Conservation (phyloP, 2,113 vertebrate species). For the Catharus minimus region DNA sequence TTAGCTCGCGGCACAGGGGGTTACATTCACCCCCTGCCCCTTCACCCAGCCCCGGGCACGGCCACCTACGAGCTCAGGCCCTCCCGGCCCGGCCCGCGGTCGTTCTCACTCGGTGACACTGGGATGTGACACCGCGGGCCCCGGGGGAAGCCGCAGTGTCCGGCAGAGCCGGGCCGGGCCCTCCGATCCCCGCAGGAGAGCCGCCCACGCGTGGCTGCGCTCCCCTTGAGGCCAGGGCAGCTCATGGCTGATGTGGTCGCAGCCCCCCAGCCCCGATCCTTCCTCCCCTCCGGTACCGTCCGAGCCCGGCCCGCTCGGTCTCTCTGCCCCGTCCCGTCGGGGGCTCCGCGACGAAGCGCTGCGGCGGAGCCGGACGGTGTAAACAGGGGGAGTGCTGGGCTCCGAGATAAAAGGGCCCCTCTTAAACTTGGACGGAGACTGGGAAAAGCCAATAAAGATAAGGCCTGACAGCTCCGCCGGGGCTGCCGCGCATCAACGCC, state of each 20-base stretch:
- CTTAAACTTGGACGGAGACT: slow-evolving; percentile 83
- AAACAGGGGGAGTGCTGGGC: slow-evolving; percentile 82
- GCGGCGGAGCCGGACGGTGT: slow-evolving; percentile 36
- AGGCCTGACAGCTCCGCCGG: slow-evolving; percentile 74
- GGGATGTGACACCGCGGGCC: not conserved
- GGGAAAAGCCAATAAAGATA: slow-evolving; percentile 95
- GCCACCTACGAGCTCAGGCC: not conserved
- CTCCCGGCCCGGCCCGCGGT: not conserved
- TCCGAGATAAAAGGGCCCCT: slow-evolving; percentile 81
- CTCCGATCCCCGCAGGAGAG: not conserved
- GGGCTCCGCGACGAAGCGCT: not conserved
- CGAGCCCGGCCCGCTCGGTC: not conserved
- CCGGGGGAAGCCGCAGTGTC: not conserved
- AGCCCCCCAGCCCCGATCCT: not conserved
- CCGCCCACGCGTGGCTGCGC: not conserved
- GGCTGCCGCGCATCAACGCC: slow-evolving; percentile 67
- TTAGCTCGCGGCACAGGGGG: not conserved
- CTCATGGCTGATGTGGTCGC: not conserved
- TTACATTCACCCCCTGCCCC: not conserved
- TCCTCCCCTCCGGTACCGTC: not conserved
- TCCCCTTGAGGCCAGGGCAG: not conserved
- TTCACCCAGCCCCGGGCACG: not conserved
- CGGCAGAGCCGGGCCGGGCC: not conserved
- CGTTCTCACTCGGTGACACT: not conserved
- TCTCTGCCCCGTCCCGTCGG: not conserved